Evolutionary conservation across 1,140 invertebrate species (phyloP).

Genomic region (Drosophila rufa): DNA sequence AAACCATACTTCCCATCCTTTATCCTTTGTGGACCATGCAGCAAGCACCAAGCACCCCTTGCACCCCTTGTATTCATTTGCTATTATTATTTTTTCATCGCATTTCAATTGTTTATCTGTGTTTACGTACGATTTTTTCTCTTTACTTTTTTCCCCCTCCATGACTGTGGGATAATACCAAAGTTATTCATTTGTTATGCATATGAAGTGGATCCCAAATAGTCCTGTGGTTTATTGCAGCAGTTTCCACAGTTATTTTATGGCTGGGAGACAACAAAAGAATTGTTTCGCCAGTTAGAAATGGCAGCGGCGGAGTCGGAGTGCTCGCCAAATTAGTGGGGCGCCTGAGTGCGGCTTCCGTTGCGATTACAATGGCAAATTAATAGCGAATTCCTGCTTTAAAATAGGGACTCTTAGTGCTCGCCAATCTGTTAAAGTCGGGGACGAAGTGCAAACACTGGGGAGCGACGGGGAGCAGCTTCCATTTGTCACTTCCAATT

Average conservation of each 20-base stretch:
- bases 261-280: slow-evolving; percentile 47
- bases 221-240: slow-evolving; percentile 48
- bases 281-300: slow-evolving; percentile 52
- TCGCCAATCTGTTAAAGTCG: neutral
- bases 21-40: slow-evolving; percentile 34
- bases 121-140: slow-evolving; percentile 25
- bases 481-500: slow-evolving; percentile 66
- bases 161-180: slow-evolving; percentile 51
- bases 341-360: slow-evolving; percentile 57
- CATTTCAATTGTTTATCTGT: slow-evolving; percentile 69
- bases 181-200: slow-evolving; percentile 79
- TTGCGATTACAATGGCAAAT: slow-evolving; percentile 31
- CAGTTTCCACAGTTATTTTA: slow-evolving; percentile 18
- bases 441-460: slow-evolving; percentile 18
- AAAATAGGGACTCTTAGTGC: slow-evolving; percentile 8
- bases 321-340: slow-evolving; percentile 45
- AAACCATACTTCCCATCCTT: slow-evolving; percentile 53
- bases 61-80: slow-evolving; percentile 48
- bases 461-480: slow-evolving; percentile 26
- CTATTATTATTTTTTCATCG: slow-evolving; percentile 57
- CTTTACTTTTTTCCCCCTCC: slow-evolving; percentile 20
- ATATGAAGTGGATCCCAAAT: slow-evolving; percentile 70
- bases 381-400: slow-evolving; percentile 30
- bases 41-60: slow-evolving; percentile 2
- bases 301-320: slow-evolving; percentile 23